A percentile compares a stretch with the other conserved stretches of the same genome.
phyloP scores from a whole-genome alignment of 2,797 vertebrate species.

The Lagocephalus sceleratus region DNA sequence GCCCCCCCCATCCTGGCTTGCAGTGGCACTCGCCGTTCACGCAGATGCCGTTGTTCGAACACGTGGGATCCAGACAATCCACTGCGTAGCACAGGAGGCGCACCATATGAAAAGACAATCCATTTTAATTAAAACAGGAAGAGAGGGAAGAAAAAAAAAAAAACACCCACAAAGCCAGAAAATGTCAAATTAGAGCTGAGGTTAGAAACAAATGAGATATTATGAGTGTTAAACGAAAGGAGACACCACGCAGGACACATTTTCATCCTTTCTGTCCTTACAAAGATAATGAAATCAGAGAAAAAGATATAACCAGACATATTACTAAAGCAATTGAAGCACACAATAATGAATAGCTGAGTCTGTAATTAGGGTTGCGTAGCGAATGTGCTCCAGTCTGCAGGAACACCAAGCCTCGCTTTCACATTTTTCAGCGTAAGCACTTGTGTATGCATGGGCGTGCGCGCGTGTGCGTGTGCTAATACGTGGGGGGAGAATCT shows the following conservation, averaged over 20 bases:
- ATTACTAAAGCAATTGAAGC: slow-evolving; percentile 58
- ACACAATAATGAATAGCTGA: slow-evolving; percentile 48
- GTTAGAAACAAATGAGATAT: slow-evolving; percentile 26
- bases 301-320: slow-evolving; percentile 36
- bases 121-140: slow-evolving; percentile 16
- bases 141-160: too few relatives aligned
- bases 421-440: slow-evolving; percentile 38
- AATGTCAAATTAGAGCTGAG: slow-evolving; percentile 20
- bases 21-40: slow-evolving; percentile 96
- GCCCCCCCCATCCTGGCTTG: slow-evolving; percentile 96
- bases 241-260: slow-evolving; percentile 20
- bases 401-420: slow-evolving; percentile 25
- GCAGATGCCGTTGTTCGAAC: slow-evolving; percentile 95
- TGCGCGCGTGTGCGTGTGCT: slow-evolving; percentile 29
- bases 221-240: slow-evolving; percentile 1
- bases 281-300: slow-evolving; percentile 47
- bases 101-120: slow-evolving; percentile 4
- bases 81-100: slow-evolving; percentile 71
- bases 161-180: slow-evolving; percentile 6
- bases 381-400: slow-evolving; percentile 32
- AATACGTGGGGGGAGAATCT: slow-evolving; percentile 73
- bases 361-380: slow-evolving; percentile 41
- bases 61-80: slow-evolving; percentile 94
- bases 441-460: slow-evolving; percentile 18
- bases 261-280: slow-evolving; percentile 43